A percentile compares a stretch with the other conserved stretches of the same genome.
Conservation (phyloP, 2,888 invertebrate genomes). For the Tillus elongatus region DNA sequence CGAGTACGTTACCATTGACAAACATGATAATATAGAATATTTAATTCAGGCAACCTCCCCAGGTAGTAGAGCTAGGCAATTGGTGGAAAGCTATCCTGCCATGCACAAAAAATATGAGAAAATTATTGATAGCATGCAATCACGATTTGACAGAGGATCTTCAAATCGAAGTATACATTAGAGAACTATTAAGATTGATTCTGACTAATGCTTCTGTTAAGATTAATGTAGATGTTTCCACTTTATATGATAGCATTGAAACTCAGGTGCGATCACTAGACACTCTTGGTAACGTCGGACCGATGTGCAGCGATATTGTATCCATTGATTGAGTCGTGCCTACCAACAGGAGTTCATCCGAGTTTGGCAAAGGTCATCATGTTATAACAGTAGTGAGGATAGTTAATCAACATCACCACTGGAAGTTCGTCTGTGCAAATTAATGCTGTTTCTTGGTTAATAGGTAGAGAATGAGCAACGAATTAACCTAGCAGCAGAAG, state of each 20-base stretch:
- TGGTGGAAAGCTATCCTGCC: too few relatives aligned
- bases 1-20: too few relatives aligned
- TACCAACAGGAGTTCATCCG: conserved; percentile 25
- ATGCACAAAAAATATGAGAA: too few relatives aligned
- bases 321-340: conserved; percentile 29
- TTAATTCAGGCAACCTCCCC: conserved; percentile 6
- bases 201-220: too few relatives aligned
- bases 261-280: conserved; percentile 26
- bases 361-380: conserved; percentile 24
- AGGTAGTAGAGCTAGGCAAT: conserved; percentile 7
- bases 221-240: too few relatives aligned
- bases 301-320: conserved; percentile 28
- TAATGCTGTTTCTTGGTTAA: conserved; percentile 5
- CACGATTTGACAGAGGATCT: too few relatives aligned
- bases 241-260: conserved; percentile 29
- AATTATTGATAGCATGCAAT: too few relatives aligned
- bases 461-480: conserved; percentile 8
- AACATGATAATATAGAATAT: conserved; percentile 5
- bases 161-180: too few relatives aligned
- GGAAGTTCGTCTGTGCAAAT: conserved; percentile 4
- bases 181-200: too few relatives aligned
- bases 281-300: conserved; percentile 24
- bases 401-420: too few relatives aligned
- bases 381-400: too few relatives aligned
- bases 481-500: too few relatives aligned